Evolutionary conservation across 2,888 invertebrate genomes (phyloP).

Genomic region (Ectropis crepuscularia): DNA sequence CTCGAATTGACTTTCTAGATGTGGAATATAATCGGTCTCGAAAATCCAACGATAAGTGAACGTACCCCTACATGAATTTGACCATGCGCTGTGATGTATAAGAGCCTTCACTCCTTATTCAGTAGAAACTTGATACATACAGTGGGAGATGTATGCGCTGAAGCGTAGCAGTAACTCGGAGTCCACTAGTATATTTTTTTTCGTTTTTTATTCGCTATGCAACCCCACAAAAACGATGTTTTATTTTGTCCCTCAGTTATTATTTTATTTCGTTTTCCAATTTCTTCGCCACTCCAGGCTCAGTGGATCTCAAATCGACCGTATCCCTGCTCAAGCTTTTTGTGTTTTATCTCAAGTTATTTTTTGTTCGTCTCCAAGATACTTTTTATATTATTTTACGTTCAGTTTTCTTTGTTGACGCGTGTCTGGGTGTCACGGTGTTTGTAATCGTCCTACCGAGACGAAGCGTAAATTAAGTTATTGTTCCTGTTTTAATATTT

Average conservation of each 20-base stretch:
- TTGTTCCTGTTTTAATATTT: conserved; percentile 63
- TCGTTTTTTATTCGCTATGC: neutral
- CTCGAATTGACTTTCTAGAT: too few species aligned
- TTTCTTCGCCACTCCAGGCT: conserved; percentile 20
- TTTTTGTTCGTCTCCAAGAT: conserved; percentile 30
- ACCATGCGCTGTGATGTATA: too few species aligned
- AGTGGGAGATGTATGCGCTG: too few species aligned
- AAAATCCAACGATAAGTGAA: too few species aligned
- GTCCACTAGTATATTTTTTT: neutral
- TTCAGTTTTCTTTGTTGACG: conserved; percentile 59
- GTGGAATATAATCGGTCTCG: too few species aligned
- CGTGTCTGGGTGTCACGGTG: conserved; percentile 70
- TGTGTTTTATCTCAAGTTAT: conserved; percentile 16
- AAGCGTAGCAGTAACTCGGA: too few species aligned
- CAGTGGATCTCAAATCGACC: conserved; percentile 30
- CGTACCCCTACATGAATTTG: too few species aligned
- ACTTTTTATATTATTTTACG: conserved; percentile 50
- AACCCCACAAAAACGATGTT: conserved; percentile 10
- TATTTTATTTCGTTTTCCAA: conserved; percentile 22
- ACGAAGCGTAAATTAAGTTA: conserved; percentile 70
- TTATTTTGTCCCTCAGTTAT: conserved; percentile 13
- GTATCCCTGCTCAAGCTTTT: conserved; percentile 31
- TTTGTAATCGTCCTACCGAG: conserved; percentile 62
- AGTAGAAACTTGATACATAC: too few species aligned
- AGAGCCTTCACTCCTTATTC: too few species aligned